phyloP scores from a whole-genome alignment of 2,888 invertebrate species.

The Watsonalla binaria region DNA sequence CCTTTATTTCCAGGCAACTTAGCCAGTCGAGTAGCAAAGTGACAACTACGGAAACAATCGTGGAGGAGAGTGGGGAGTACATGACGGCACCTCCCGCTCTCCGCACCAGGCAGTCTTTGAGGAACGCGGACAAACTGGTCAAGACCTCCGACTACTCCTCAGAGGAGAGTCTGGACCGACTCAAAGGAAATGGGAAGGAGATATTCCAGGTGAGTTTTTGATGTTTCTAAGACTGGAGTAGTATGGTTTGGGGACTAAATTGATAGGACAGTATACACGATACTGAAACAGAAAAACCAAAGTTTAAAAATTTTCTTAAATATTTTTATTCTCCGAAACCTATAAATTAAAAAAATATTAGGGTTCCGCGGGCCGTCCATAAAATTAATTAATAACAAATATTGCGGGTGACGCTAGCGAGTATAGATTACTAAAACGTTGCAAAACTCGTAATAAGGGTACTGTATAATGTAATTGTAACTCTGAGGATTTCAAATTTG shows the following conservation, averaged over 20 bases:
- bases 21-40: conserved; percentile 32
- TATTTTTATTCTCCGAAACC: no score
- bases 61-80: conserved; percentile 40
- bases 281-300: no score
- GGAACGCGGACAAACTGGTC: conserved; percentile 42
- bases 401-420: no score
- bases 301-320: no score
- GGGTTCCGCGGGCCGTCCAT: no score
- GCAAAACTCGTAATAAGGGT: no score
- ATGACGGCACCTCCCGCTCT: conserved; percentile 39
- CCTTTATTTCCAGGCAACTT: conserved; percentile 43
- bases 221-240: background rate
- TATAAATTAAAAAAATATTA: no score
- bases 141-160: conserved; percentile 82
- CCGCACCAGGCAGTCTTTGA: conserved; percentile 50
- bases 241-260: no score
- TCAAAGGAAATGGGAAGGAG: conserved; percentile 52
- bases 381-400: no score
- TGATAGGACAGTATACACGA: no score
- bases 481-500: background rate
- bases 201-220: conserved; percentile 53
- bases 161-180: conserved; percentile 58
- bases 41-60: conserved; percentile 34
- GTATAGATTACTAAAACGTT: no score
- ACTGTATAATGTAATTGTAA: background rate